Evolutionary conservation across 1,140 invertebrate species (phyloP), one percentile per base, ranked within the genome.

Genomic region (Listronotus oregonensis): DNA sequence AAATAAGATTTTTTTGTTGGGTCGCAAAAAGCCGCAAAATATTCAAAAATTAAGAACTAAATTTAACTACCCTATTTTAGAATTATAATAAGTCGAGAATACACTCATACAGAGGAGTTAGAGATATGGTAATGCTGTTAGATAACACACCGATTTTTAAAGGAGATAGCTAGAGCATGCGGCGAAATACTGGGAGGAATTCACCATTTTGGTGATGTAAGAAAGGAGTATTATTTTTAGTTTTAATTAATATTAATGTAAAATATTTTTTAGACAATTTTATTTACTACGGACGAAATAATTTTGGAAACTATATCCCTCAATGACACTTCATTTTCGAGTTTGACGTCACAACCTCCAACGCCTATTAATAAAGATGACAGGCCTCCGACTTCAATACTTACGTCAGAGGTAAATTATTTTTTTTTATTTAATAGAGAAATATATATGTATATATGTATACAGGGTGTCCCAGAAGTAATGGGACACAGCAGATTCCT

Each of bases 31-130:
- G n/a, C n/a, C n/a, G n/a, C n/a, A n/a, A n/a, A n/a, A n/a, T n/a
- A n/a, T n/a, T n/a, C n/a, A n/a, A n/a, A n/a, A n/a, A n/a, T n/a
- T n/a, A n/a, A n/a, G n/a, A n/a, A n/a, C n/a, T n/a, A n/a, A n/a
- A n/a, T n/a, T n/a, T n/a, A n/a, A n/a, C 12, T 58, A 44, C 5
- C 21, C 9, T 18, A 27, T 58, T 64, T 47, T 78, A 93, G 91
- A 94, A 94, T 78, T 94, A 94, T 73, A 94, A 94, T 75, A 93
- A 93, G 78, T 93, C 90, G 0, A 81, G 91, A 64, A 92, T 93
- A 66, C 89, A 93, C 81, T 91, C 90, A 0, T 87, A 86, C 64
- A 83, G 90, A 66, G 91, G 91, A 64, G 88, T 85, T 10, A 86
- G 85, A 73, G 81, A 91, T 71, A 79, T 93, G 4, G 81, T 85